Percentiles rank a stretch among this genome's conserved stretches.
Evolutionary conservation across 2,797 vertebrate genomes (phyloP).

Genomic region (Rhyacichthys aspro): DNA sequence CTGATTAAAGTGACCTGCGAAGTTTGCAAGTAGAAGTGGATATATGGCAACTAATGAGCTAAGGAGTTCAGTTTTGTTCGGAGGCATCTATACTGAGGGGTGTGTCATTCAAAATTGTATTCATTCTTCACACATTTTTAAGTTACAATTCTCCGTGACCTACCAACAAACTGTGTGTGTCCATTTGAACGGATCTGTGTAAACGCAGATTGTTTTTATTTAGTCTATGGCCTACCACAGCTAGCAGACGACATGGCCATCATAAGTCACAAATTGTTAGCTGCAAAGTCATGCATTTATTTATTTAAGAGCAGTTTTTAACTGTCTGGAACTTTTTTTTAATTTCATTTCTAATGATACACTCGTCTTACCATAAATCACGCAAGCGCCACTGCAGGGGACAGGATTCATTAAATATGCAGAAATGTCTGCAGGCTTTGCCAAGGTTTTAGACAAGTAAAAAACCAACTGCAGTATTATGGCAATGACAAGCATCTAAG

Average conservation of each 20-base stretch:
- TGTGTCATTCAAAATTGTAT: too few species aligned
- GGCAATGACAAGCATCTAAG: background rate
- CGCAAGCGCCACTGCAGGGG: conserved; percentile 45
- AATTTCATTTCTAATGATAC: conserved; percentile 49
- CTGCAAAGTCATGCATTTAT: conserved; percentile 22
- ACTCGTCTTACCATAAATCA: conserved; percentile 37
- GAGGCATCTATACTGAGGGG: too few species aligned
- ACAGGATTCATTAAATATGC: conserved; percentile 53
- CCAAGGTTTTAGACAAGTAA: conserved; percentile 29
- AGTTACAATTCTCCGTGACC: too few species aligned
- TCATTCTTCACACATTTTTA: too few species aligned
- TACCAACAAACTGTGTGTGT: too few species aligned
- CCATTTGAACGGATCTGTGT: too few species aligned
- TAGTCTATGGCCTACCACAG: conserved; percentile 1
- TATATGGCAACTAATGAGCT: background rate
- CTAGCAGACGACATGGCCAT: conserved; percentile 4
- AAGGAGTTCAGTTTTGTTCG: too few species aligned
- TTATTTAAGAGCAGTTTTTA: conserved; percentile 49
- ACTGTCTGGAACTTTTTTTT: conserved; percentile 28
- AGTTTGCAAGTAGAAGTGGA: conserved; percentile 6
- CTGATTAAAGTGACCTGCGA: conserved; percentile 46
- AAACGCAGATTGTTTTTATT: too few species aligned
- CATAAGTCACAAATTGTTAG: conserved; percentile 24
- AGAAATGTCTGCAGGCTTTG: conserved; percentile 48
- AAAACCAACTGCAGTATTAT: conserved; percentile 24